These are phyloP conservation scores for Scaptomyza hsui DNA, from an alignment of 1,140 invertebrate species.

Conservation along the genomic window DNA sequence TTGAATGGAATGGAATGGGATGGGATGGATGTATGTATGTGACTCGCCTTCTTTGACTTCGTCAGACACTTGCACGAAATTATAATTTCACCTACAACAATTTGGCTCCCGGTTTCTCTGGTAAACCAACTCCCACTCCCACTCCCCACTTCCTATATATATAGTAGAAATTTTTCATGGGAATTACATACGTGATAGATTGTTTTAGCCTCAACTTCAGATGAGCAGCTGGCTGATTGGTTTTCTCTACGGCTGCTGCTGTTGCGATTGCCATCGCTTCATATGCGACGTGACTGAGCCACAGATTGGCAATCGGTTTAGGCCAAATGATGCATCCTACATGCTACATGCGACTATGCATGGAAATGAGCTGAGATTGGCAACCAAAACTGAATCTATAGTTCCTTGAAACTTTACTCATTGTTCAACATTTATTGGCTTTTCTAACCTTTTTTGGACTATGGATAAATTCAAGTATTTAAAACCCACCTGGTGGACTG, in stretches of 20 bases:
- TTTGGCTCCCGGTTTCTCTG: slow-evolving; percentile 71
- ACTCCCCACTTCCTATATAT: neutral
- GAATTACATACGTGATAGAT: slow-evolving; percentile 83
- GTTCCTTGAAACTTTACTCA: neutral
- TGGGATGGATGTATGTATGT: slow-evolving; percentile 21
- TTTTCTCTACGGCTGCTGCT: slow-evolving; percentile 35
- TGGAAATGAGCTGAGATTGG: slow-evolving; percentile 37
- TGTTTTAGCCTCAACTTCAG: slow-evolving; percentile 50
- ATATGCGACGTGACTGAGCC: slow-evolving; percentile 77
- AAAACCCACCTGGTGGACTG: slow-evolving; percentile 41
- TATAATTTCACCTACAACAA: slow-evolving; percentile 80
- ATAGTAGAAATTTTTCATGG: slow-evolving; percentile 77
- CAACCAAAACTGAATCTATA: too few relatives aligned
- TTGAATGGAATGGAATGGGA: slow-evolving; percentile 15
- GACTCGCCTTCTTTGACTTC: slow-evolving; percentile 33
- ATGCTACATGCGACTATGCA: slow-evolving; percentile 27
- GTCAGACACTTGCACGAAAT: slow-evolving; percentile 59
- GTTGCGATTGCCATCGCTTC: slow-evolving; percentile 47
- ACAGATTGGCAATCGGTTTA: slow-evolving; percentile 26
- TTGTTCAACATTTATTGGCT: neutral
- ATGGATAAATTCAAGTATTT: slow-evolving; percentile 47
- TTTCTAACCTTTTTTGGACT: neutral
- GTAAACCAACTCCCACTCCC: neutral
- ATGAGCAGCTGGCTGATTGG: slow-evolving; percentile 62
- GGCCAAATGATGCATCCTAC: slow-evolving; percentile 5